Evolutionary conservation across 2,797 vertebrate genomes (phyloP), one percentile per base, ranked within the genome.

Genomic region (Sparus aurata): DNA sequence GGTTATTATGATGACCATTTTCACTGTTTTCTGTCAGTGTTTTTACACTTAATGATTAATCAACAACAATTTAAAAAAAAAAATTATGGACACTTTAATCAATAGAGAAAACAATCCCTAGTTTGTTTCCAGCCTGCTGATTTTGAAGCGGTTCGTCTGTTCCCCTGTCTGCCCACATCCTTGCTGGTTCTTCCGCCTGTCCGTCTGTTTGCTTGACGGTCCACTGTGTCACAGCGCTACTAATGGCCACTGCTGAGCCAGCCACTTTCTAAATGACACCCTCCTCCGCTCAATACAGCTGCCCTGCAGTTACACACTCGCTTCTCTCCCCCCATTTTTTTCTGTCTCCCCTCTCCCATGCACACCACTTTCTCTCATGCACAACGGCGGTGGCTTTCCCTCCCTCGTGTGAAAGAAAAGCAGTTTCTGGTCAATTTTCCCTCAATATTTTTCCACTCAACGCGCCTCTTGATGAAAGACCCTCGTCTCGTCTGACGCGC

Each of bases 201-300:
- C 77, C 85, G 50, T 88, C 86, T 88, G 82, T 87, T 85, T 89
- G 76, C 79, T 76, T 84, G 89, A 88, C 73, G 86, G 84, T 92
- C 88, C 91, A 92, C 88, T 88, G 92, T 91, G 91, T 94, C 93
- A 93, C 91, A 87, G 87, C 75, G 75, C 91, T 93, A 76, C 93
- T 93, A 93, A 93, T 94, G 92, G 93, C 92, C 93, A 89, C 78
- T 93, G 93, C 93, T 94, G 93, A 94, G 93, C 91, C 91, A 94
- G 91, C 89, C 91, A 89, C 91, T 94, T 94, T 93, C 91, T 89
- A 94, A 94, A 94, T 91, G 91, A 93, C 93, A 93, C 84, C 88
- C 92, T 93, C 92, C 92, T 93, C 91, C 85, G 77, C 89, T 93
- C 91, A 77, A 92, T 93, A 90, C 92, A 90, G 90, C 93, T 90